Evolutionary conservation across 2,797 vertebrate genomes (phyloP).

Genomic region (Rhodeus uyekii): DNA sequence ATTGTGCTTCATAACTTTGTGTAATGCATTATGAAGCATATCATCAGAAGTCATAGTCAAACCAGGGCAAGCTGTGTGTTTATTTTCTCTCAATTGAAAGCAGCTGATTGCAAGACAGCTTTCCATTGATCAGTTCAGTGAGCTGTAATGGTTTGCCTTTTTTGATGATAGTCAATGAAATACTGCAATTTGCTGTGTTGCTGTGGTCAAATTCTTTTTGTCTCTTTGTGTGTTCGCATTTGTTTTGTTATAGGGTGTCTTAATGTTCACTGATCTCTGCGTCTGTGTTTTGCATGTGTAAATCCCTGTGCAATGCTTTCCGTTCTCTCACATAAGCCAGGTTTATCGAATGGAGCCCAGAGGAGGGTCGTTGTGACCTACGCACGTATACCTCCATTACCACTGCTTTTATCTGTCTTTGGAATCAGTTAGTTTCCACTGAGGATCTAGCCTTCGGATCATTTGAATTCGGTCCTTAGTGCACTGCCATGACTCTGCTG

Average conservation of each 20-base stretch:
- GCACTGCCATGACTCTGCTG: background rate
- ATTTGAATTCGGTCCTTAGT: background rate
- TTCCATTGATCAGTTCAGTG: background rate
- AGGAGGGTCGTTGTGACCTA: background rate
- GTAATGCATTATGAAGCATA: background rate
- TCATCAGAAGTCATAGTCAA: too few relatives aligned
- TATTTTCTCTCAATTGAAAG: background rate
- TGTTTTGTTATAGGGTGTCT: background rate
- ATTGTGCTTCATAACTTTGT: background rate
- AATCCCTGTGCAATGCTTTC: slow-evolving; percentile 27
- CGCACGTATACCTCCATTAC: background rate
- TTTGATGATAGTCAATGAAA: background rate
- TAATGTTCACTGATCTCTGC: slow-evolving; percentile 6
- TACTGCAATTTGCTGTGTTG: background rate
- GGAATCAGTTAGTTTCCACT: background rate
- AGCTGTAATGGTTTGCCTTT: background rate
- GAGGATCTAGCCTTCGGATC: background rate
- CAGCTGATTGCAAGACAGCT: background rate
- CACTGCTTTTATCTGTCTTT: background rate
- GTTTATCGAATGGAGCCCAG: background rate
- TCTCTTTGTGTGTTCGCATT: background rate
- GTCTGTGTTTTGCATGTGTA: slow-evolving; percentile 18
- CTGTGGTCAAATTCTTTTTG: background rate
- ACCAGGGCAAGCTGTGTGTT: background rate
- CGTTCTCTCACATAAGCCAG: background rate